Evolutionary conservation across 64 coral and sea anemone species (phyloP).

Genomic region (Porites australiensis): DNA sequence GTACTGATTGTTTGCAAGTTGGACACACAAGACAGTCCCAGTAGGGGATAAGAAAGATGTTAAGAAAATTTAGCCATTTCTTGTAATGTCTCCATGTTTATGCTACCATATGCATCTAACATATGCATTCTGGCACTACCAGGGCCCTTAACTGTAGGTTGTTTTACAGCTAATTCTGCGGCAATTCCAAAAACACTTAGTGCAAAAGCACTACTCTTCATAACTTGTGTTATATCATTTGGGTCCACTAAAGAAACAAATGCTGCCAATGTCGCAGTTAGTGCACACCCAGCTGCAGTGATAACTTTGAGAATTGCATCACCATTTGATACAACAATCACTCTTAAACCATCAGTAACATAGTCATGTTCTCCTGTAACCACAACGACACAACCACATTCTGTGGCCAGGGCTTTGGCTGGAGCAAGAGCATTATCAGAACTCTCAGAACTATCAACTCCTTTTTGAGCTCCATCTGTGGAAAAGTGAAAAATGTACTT

Average conservation of each 20-base stretch:
- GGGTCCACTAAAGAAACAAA: conserved; percentile 55
- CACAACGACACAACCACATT: conserved; percentile 43
- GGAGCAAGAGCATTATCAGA: conserved; percentile 21
- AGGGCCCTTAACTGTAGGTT: conserved; percentile 31
- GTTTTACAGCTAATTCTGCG: conserved; percentile 41
- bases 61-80: conserved; percentile 48
- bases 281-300: conserved; percentile 48
- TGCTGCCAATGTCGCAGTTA: conserved; percentile 25
- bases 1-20: too few relatives aligned
- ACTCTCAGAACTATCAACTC: conserved; percentile 55
- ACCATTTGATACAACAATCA: conserved; percentile 47
- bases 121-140: conserved; percentile 61
- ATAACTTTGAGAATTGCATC: conserved; percentile 45
- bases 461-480: conserved; percentile 45
- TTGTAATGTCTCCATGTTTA: conserved; percentile 12
- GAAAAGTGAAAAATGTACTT: neutral
- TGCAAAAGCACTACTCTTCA: conserved; percentile 54
- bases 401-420: neutral
- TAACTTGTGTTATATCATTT: conserved; percentile 35
- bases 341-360: conserved; percentile 18
- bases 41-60: neutral
- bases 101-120: conserved; percentile 46
- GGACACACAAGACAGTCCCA: too few relatives aligned
- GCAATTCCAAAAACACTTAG: conserved; percentile 63
- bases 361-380: conserved; percentile 23